These are phyloP conservation scores for Salvelinus sp. DNA, from an alignment of 2,113 vertebrate species.

Conservation along the genomic window DNA sequence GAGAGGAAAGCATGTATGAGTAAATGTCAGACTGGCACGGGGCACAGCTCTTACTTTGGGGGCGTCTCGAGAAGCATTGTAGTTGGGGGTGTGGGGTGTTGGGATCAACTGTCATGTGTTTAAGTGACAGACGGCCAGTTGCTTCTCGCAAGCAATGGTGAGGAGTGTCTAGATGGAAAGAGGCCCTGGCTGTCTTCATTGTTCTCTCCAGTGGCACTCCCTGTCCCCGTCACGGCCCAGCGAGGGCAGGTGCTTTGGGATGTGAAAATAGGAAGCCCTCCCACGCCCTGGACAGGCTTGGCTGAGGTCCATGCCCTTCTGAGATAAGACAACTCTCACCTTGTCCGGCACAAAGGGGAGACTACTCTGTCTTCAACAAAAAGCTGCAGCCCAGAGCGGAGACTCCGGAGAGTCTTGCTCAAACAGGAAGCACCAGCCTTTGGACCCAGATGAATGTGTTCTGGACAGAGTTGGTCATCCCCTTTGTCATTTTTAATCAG, in stretches of 20 bases:
- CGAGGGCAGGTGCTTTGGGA: slow-evolving; percentile 70
- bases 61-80: slow-evolving; percentile 37
- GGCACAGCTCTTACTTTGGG: slow-evolving; percentile 41
- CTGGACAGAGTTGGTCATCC: slow-evolving; percentile 69
- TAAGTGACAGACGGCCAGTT: slow-evolving; percentile 64
- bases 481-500: slow-evolving; percentile 32
- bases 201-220: slow-evolving; percentile 55
- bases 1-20: slow-evolving; percentile 61
- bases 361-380: slow-evolving; percentile 51
- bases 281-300: slow-evolving; percentile 67
- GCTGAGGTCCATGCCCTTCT: slow-evolving; percentile 71
- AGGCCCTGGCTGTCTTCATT: slow-evolving; percentile 64
- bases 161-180: slow-evolving; percentile 58
- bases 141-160: slow-evolving; percentile 30
- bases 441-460: slow-evolving; percentile 48
- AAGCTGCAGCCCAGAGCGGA: slow-evolving; percentile 24
- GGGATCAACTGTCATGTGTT: slow-evolving; percentile 55
- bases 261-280: slow-evolving; percentile 78
- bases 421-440: slow-evolving; percentile 65
- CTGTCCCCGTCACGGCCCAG: slow-evolving; percentile 61
- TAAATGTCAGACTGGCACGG: slow-evolving; percentile 29
- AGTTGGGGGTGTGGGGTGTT: not conserved
- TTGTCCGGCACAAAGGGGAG: slow-evolving; percentile 48
- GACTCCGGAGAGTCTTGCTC: slow-evolving; percentile 32
- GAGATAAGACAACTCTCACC: slow-evolving; percentile 67